Conservation (phyloP, 2,888 invertebrate species). For the Trachelus stipa region DNA sequence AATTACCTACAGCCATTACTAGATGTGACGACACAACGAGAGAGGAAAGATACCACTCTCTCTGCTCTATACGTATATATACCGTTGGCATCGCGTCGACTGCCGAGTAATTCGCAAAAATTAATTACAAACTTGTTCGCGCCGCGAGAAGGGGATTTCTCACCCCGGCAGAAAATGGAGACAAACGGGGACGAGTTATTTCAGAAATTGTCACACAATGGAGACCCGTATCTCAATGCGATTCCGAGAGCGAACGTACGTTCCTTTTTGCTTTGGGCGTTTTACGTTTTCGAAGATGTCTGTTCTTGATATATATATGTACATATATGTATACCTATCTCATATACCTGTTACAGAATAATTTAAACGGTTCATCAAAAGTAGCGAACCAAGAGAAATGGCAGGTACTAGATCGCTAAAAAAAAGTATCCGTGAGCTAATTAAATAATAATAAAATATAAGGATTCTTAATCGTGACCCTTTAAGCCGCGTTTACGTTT, state of each 20-base stretch:
- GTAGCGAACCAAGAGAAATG: neutral
- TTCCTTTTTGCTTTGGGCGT: neutral
- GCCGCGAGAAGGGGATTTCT: conserved; percentile 46
- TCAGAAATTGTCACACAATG: conserved; percentile 53
- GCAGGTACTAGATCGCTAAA: neutral
- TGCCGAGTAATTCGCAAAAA: conserved; percentile 63
- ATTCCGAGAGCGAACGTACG: neutral
- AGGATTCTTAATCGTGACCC: neutral
- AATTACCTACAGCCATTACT: neutral
- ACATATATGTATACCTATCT: neutral
- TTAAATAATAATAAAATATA: neutral
- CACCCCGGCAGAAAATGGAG: conserved; percentile 42
- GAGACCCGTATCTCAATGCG: conserved; percentile 13
- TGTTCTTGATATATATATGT: neutral
- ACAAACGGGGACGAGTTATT: conserved; percentile 52
- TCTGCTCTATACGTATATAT: conserved; percentile 40
- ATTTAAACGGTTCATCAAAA: neutral
- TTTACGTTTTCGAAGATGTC: neutral
- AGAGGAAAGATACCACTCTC: conserved; percentile 52
- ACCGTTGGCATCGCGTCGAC: conserved; percentile 52
- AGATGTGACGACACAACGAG: conserved; percentile 35
- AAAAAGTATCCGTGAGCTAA: neutral
- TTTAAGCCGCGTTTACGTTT: conserved; percentile 16
- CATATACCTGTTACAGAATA: neutral
- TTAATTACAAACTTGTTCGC: conserved; percentile 62